Percentiles rank a stretch among this genome's conserved stretches.
These are phyloP conservation scores for Barbus barbus DNA, from an alignment of 2,113 vertebrate species.

Conservation along the genomic window DNA sequence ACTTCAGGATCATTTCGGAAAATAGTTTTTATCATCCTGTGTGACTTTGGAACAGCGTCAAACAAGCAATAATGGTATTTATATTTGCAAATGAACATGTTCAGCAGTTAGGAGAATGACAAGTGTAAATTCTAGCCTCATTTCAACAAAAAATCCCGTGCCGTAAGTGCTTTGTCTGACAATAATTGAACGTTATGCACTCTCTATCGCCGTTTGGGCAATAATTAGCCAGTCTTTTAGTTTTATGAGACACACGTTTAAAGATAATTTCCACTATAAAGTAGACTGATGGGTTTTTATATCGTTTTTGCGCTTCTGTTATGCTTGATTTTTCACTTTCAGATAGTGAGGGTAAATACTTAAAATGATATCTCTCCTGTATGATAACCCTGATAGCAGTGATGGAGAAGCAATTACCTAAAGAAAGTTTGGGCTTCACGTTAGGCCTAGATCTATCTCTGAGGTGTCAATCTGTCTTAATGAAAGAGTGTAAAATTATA, in stretches of 20 bases:
- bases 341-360: constrained; percentile 22
- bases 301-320: background rate
- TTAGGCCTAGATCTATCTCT: background rate
- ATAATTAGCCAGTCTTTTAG: constrained; percentile 41
- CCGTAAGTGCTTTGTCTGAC: constrained; percentile 25
- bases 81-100: constrained; percentile 32
- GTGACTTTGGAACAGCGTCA: constrained; percentile 28
- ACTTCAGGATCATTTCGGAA: background rate
- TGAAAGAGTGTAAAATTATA: background rate
- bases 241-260: constrained; percentile 43
- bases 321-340: constrained; percentile 16
- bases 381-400: constrained; percentile 6
- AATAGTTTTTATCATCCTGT: background rate
- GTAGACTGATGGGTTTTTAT: constrained; percentile 18
- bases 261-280: constrained; percentile 38
- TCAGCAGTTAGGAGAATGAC: background rate
- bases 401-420: background rate
- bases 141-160: constrained; percentile 13
- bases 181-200: constrained; percentile 35
- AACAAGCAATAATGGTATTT: constrained; percentile 21
- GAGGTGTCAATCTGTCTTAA: background rate
- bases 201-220: constrained; percentile 20
- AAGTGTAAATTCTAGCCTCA: background rate
- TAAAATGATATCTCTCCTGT: constrained; percentile 19
- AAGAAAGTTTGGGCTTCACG: background rate